These are phyloP conservation scores for Thripadectes ignobilis DNA, from an alignment of 2,797 vertebrate species.

Conservation along the genomic window DNA sequence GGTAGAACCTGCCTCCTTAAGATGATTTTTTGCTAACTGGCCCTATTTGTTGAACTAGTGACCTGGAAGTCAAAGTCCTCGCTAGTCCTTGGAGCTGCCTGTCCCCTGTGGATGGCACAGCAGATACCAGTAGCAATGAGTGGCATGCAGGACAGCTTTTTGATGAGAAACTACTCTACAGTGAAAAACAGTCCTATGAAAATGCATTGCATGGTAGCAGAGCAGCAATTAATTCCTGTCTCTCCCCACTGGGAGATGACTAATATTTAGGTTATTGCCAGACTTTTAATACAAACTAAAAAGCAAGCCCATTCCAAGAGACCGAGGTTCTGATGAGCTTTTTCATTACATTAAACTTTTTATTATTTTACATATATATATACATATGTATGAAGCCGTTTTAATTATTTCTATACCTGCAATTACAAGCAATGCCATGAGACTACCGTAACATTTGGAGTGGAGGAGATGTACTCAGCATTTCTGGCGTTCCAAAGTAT, in stretches of 20 bases:
- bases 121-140: not conserved
- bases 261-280: conserved; percentile 4
- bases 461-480: not conserved
- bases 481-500: not conserved
- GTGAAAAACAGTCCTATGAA: conserved; percentile 1
- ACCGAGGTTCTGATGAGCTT: not conserved
- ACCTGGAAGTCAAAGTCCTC: conserved; percentile 23
- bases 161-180: not conserved
- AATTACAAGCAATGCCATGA: not conserved
- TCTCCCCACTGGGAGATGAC: not conserved
- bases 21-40: not conserved
- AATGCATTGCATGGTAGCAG: not conserved
- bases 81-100: not conserved
- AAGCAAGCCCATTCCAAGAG: not conserved
- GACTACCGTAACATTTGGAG: not conserved
- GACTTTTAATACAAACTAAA: not conserved
- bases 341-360: not conserved
- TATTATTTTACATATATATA: not conserved
- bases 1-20: not conserved
- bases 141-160: not conserved
- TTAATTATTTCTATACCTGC: not conserved
- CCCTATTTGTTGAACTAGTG: conserved; percentile 7
- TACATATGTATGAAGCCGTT: not conserved
- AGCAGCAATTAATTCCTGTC: conserved; percentile 18
- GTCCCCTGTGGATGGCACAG: not conserved